Evolutionary conservation across 2,113 vertebrate genomes (phyloP).

Genomic region (Pterocles burchelli): DNA sequence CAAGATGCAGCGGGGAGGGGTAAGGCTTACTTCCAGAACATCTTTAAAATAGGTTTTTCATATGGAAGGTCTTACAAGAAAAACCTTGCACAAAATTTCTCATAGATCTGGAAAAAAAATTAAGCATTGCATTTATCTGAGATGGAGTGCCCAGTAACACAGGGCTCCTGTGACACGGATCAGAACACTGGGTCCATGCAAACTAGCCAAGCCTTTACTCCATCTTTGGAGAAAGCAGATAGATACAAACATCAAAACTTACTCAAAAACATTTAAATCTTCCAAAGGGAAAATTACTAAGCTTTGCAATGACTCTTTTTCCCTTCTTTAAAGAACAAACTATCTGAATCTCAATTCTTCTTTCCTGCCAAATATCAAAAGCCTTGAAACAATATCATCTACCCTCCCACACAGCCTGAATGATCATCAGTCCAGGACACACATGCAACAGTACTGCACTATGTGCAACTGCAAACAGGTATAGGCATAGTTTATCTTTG

Average conservation of each 20-base stretch:
- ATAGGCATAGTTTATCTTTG: neutral
- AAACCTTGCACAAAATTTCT: neutral
- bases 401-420: neutral
- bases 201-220: neutral
- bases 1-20: fast-evolving
- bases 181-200: neutral
- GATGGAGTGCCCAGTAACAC: neutral
- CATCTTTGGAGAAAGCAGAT: neutral
- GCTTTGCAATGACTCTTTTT: neutral
- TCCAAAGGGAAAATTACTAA: neutral
- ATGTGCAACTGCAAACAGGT: neutral
- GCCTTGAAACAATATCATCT: neutral
- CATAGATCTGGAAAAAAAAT: neutral
- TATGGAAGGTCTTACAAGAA: neutral
- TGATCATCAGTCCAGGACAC: neutral
- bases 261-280: neutral
- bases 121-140: neutral
- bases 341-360: neutral
- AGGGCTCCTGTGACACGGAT: neutral
- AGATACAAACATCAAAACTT: neutral
- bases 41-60: neutral
- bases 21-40: neutral
- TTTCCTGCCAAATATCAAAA: neutral
- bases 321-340: neutral
- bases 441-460: neutral